phyloP scores from a whole-genome alignment of 2,888 invertebrate genomes.

The Eumerus sabulonum region DNA sequence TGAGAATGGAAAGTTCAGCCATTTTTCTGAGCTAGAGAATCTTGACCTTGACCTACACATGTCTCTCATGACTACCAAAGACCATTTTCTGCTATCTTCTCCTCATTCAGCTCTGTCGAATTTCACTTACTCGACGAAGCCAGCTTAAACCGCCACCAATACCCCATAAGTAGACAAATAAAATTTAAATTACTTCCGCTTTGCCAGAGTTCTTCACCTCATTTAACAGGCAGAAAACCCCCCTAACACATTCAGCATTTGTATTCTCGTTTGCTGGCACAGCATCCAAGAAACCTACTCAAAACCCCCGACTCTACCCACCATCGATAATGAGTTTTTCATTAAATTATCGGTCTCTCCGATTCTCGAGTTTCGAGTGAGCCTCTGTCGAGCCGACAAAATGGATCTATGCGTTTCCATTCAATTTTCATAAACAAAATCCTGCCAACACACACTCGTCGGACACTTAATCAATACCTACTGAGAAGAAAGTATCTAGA shows the following conservation, averaged over 20 bases:
- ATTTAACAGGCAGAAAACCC: conserved; percentile 55
- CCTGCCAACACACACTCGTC: conserved; percentile 37
- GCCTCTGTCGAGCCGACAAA: neutral
- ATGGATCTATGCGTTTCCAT: conserved; percentile 29
- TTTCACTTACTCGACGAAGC: too few relatives aligned
- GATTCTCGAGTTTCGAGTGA: neutral
- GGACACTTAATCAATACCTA: conserved; percentile 43
- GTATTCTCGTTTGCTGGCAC: conserved; percentile 14
- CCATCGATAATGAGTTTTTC: conserved; percentile 53
- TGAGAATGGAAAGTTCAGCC: too few relatives aligned
- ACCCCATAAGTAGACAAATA: conserved; percentile 46
- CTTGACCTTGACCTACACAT: too few relatives aligned
- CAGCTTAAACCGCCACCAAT: too few relatives aligned
- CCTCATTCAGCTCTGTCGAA: too few relatives aligned
- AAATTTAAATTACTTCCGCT: conserved; percentile 65
- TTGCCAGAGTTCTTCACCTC: conserved; percentile 48
- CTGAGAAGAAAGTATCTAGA: neutral
- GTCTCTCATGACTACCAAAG: too few relatives aligned
- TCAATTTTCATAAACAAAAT: conserved; percentile 57
- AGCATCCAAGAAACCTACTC: conserved; percentile 2
- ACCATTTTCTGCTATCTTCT: too few relatives aligned
- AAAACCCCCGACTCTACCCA: neutral
- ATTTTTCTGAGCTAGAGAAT: too few relatives aligned
- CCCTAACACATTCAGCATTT: conserved; percentile 9
- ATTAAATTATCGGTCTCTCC: conserved; percentile 38